A percentile compares a stretch with the other conserved stretches of the same genome.
These are phyloP conservation scores for Volucella inanis DNA, from an alignment of 2,888 invertebrate species.

Conservation along the genomic window DNA sequence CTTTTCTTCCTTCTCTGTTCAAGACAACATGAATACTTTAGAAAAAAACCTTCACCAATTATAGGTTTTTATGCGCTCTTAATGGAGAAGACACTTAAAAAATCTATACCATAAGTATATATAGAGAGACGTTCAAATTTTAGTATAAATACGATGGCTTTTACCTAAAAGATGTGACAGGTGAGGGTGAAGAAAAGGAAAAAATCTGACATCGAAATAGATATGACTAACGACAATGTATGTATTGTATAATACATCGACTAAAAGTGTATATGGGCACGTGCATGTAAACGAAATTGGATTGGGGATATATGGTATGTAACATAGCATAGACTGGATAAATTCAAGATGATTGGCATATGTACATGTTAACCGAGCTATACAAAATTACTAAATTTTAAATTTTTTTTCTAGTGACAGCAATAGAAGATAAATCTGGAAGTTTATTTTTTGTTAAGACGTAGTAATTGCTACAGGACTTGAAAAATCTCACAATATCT, in stretches of 20 bases:
- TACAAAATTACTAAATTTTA: conserved; percentile 7
- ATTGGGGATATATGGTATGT: not conserved
- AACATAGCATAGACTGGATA: too few relatives aligned
- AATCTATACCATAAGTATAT: not conserved
- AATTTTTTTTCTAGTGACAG: not conserved
- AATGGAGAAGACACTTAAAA: not conserved
- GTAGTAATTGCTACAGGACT: too few relatives aligned
- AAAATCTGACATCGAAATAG: conserved; percentile 1
- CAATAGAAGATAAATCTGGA: conserved; percentile 6
- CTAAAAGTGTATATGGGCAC: too few relatives aligned
- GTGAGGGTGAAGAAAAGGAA: not conserved
- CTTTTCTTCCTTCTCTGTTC: not conserved
- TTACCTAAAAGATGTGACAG: conserved; percentile 18
- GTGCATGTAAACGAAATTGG: conserved; percentile 1
- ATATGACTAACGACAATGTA: not conserved
- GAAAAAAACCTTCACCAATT: conserved; percentile 33
- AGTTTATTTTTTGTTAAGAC: too few relatives aligned
- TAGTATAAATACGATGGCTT: not conserved
- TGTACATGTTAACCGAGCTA: conserved; percentile 29
- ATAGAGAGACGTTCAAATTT: conserved; percentile 2
- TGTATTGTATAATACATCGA: too few relatives aligned
- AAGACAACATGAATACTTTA: not conserved
- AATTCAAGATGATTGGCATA: conserved; percentile 39
- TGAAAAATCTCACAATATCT: too few relatives aligned
- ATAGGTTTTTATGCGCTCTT: conserved; percentile 20